These are phyloP conservation scores for Epizoanthus ramosus DNA, from an alignment of 92 coral and sea anemone genomes.

Conservation along the genomic window DNA sequence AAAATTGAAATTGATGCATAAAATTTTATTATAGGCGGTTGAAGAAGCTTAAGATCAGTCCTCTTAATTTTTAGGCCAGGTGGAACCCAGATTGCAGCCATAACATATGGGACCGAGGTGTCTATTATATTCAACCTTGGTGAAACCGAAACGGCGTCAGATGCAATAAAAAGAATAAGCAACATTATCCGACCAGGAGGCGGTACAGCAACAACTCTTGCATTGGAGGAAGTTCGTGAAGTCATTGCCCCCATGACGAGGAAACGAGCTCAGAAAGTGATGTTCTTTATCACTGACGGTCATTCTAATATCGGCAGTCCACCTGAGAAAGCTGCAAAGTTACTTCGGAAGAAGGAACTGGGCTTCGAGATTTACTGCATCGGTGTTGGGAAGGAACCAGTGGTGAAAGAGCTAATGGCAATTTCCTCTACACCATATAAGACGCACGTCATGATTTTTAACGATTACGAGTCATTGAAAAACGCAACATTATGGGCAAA, in stretches of 20 bases:
- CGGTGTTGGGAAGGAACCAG: conserved; percentile 69
- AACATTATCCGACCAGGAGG: conserved; percentile 66
- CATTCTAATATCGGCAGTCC: conserved; percentile 62
- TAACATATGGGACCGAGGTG: conserved; percentile 59
- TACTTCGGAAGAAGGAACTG: conserved; percentile 52
- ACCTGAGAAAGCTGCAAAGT: conserved; percentile 64
- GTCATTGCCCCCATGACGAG: conserved; percentile 56
- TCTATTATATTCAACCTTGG: conserved; percentile 55
- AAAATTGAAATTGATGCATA: no score
- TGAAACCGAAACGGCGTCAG: conserved; percentile 44
- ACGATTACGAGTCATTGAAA: conserved; percentile 16
- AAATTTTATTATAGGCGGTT: no score
- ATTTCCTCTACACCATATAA: conserved; percentile 67
- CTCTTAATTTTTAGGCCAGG: conserved; percentile 58
- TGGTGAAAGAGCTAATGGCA: conserved; percentile 46
- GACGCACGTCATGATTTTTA: conserved; percentile 62
- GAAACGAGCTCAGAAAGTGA: conserved; percentile 57
- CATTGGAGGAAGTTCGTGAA: conserved; percentile 60
- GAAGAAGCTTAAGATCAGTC: not conserved
- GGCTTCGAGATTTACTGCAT: conserved; percentile 63
- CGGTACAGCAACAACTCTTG: conserved; percentile 64
- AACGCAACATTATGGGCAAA: not conserved
- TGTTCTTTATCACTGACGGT: conserved; percentile 71
- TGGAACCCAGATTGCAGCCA: conserved; percentile 61
- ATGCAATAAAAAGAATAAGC: conserved; percentile 45